Evolutionary conservation across 2,888 invertebrate species (phyloP), one percentile per base, ranked within the genome.

Genomic region (Tanytarsus gracilentus): DNA sequence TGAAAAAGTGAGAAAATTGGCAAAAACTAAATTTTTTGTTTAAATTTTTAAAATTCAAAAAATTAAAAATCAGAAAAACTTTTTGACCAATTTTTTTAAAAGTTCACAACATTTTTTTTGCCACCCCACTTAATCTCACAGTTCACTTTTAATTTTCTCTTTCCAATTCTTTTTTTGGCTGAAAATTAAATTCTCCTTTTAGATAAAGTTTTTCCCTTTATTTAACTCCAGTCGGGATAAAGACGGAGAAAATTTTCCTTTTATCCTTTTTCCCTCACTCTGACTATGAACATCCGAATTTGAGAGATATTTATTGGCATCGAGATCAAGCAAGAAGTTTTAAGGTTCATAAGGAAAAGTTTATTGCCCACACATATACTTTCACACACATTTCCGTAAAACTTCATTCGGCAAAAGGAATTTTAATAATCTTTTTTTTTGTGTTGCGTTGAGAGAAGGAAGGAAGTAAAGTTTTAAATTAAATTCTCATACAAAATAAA

Each of bases 401-500:
- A n/a, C n/a, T n/a, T n/a, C n/a, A n/a, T 33, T 33, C n/a, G 2
- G 9, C 6, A 33, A 33, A 33, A 33, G 9, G 6, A 33, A 3
- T 11, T 9, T 5, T 33, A 3, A 33, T 33, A 33, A 33, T 11
- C 9, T 33, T 44, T 18, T 44, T 44, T 23, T 23, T 16, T 23
- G 23, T 44, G 1, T 44, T 40, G 21, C 23, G 36, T 44, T 18
- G n/a, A 33, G n/a, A 44, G 44, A 44, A 44, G n/a, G n/a, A n/a
- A n/a, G n/a, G n/a, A n/a, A 8, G 30, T 9, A 53, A 55, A 55
- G 16, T 40, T 55, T 55, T 55, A 55, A 55, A 55, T 55, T 55
- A 26, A 55, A 55, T 55, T 55, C 40, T 52, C 29, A 44, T 44
- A 44, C 23, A 8, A 11, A 11, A 11, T 5, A 6, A 21, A 44